Conservation (phyloP, 2,113 vertebrate species). For the Chionodraco myersi region DNA sequence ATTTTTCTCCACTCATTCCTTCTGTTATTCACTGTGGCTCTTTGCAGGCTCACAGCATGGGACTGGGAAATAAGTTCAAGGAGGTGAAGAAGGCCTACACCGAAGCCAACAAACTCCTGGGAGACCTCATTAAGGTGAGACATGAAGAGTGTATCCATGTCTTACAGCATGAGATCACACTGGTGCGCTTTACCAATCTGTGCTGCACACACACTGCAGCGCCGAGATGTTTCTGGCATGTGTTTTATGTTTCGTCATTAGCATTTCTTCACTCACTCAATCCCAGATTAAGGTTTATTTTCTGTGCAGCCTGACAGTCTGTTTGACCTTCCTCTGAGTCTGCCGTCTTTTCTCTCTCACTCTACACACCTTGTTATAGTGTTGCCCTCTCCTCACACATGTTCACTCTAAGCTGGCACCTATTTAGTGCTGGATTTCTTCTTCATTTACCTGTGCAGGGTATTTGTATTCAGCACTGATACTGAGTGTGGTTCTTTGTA, state of each 20-base stretch:
- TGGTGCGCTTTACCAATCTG: background rate
- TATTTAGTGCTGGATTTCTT: background rate
- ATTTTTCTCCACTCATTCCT: background rate
- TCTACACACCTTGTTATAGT: background rate
- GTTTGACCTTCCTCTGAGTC: constrained; percentile 22
- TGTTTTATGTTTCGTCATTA: constrained; percentile 4
- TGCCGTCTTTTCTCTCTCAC: background rate
- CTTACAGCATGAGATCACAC: background rate
- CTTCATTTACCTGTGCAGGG: background rate
- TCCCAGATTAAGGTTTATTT: constrained; percentile 42
- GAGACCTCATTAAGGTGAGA: constrained; percentile 97
- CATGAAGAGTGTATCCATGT: background rate
- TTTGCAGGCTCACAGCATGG: constrained; percentile 98
- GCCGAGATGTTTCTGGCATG: background rate
- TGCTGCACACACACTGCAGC: background rate
- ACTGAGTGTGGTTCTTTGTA: background rate
- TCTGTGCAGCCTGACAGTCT: constrained; percentile 11
- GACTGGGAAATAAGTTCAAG: constrained; percentile 97
- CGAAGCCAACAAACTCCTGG: constrained; percentile 95
- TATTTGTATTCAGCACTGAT: background rate
- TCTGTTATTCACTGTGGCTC: background rate
- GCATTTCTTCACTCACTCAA: constrained; percentile 14
- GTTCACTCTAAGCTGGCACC: background rate
- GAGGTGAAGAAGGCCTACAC: constrained; percentile 95
- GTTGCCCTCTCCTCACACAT: constrained; percentile 10